Percentiles rank a stretch among this genome's conserved stretches.
These are phyloP conservation scores for Prolemur simus DNA, from an alignment of 2,113 vertebrate species.

Conservation along the genomic window DNA sequence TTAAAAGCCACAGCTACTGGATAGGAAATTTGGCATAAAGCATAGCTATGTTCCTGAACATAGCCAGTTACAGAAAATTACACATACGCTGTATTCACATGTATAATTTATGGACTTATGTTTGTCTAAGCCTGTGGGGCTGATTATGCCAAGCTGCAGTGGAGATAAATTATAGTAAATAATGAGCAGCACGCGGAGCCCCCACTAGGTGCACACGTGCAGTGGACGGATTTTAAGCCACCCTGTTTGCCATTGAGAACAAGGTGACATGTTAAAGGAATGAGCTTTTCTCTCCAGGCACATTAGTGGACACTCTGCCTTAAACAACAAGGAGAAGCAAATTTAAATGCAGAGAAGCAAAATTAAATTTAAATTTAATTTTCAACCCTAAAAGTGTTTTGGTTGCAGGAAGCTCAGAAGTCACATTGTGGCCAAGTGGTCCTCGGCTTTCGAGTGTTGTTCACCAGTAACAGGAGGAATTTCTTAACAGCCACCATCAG, in stretches of 20 bases:
- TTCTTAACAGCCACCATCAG: background rate
- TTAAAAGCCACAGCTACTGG: background rate
- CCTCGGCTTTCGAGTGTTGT: background rate
- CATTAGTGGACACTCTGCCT: background rate
- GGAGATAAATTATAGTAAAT: background rate
- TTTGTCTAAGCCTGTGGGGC: background rate
- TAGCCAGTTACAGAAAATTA: background rate
- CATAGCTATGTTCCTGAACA: background rate
- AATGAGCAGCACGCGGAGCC: background rate
- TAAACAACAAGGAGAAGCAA: background rate
- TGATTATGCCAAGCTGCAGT: background rate
- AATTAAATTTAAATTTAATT: slow-evolving; percentile 52
- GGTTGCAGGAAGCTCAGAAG: background rate
- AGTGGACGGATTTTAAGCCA: background rate
- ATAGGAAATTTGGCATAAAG: slow-evolving; percentile 40
- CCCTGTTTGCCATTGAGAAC: background rate
- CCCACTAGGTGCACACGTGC: background rate
- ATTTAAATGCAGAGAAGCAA: slow-evolving; percentile 37
- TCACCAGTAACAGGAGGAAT: background rate
- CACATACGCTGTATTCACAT: background rate
- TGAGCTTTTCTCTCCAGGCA: background rate
- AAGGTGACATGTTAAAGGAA: background rate
- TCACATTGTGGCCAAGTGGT: background rate
- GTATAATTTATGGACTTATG: background rate
- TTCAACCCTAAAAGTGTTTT: background rate